A percentile compares a stretch with the other conserved stretches of the same genome.
Conservation (phyloP, 2,113 vertebrate species). For the Typhlomys cinereus region DNA sequence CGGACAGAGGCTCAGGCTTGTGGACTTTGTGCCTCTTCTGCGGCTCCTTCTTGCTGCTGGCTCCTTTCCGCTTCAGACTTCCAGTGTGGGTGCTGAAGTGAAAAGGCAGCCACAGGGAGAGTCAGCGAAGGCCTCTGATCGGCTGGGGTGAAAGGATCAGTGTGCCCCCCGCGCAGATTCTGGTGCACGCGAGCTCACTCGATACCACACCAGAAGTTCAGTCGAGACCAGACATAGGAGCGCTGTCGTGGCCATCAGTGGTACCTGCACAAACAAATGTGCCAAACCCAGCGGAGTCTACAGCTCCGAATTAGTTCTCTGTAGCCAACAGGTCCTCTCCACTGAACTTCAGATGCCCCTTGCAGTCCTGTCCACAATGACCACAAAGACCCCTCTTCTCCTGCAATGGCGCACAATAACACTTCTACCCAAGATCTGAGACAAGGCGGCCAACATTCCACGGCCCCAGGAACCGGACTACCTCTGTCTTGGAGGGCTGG, state of each 20-base stretch:
- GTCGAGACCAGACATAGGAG: not conserved
- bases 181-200: rapidly evolving
- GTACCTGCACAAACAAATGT: not conserved
- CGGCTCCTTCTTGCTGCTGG: conserved; percentile 72
- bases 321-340: not conserved
- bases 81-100: conserved; percentile 76
- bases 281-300: not conserved
- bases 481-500: not conserved
- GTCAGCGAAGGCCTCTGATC: conserved; percentile 12
- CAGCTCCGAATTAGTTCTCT: not conserved
- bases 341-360: not conserved
- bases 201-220: not conserved
- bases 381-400: not conserved
- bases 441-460: not conserved
- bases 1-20: conserved; percentile 83
- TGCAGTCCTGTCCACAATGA: not conserved
- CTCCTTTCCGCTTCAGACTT: conserved; percentile 87
- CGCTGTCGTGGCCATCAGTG: rapidly evolving
- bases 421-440: not conserved
- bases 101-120: conserved; percentile 66
- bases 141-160: not conserved
- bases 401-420: not conserved
- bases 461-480: rapidly evolving
- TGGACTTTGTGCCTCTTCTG: conserved; percentile 86
- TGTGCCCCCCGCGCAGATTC: not conserved